These are phyloP conservation scores for Apodemia duryi DNA, from an alignment of 2,888 invertebrate species.

Conservation along the genomic window DNA sequence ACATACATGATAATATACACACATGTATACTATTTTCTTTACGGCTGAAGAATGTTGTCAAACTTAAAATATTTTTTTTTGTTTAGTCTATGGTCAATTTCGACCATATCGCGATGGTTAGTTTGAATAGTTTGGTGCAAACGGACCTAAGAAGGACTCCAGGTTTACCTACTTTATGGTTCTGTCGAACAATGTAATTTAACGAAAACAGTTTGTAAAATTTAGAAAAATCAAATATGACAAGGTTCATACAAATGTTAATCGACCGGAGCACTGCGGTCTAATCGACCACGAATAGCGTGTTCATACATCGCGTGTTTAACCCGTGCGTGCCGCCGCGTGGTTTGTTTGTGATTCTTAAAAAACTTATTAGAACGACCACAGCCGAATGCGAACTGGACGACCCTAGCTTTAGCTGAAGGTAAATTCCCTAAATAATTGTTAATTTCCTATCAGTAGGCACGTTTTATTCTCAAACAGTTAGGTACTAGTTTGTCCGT, in stretches of 20 bases:
- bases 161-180: too few species aligned
- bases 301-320: constrained; percentile 50
- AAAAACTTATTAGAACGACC: constrained; percentile 61
- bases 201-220: constrained; percentile 9
- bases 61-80: too few species aligned
- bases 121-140: too few species aligned
- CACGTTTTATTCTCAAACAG: background rate
- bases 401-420: constrained; percentile 9
- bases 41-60: too few species aligned
- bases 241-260: constrained; percentile 15
- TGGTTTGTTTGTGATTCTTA: constrained; percentile 60
- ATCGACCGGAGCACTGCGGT: constrained; percentile 44
- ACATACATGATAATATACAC: too few species aligned
- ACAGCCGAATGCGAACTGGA: constrained; percentile 36
- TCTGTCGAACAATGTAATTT: background rate
- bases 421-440: constrained; percentile 9
- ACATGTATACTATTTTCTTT: too few species aligned
- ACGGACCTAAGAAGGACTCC: too few species aligned
- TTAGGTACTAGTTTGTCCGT: background rate
- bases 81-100: too few species aligned
- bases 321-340: constrained; percentile 36
- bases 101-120: too few species aligned
- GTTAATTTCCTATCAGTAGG: background rate
- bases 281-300: constrained; percentile 45
- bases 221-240: constrained; percentile 21